Percentiles rank a stretch among this genome's conserved stretches.
These are phyloP conservation scores for Amblyopsis hoosieri DNA, from an alignment of 2,797 vertebrate species.

Conservation along the genomic window DNA sequence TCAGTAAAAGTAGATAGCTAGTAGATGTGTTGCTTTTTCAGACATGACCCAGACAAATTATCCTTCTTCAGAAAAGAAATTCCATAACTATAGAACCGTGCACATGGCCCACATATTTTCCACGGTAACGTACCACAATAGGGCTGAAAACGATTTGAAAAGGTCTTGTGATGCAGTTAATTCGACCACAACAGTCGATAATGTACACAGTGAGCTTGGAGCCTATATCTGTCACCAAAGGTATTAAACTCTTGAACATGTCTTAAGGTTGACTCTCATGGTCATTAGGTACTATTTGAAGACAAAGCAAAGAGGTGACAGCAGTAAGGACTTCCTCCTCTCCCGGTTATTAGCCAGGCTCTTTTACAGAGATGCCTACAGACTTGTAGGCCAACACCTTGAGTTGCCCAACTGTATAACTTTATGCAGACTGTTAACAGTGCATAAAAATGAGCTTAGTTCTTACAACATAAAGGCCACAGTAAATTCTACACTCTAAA, in stretches of 20 bases:
- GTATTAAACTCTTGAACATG: not conserved
- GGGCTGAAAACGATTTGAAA: not conserved
- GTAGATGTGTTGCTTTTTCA: conserved; percentile 50
- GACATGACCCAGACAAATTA: conserved; percentile 46
- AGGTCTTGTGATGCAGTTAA: not conserved
- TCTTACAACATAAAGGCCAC: conserved; percentile 22
- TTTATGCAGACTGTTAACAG: conserved; percentile 31
- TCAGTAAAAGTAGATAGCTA: not conserved
- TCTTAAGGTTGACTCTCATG: not conserved
- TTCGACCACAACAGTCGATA: not conserved
- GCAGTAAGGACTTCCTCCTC: conserved; percentile 25
- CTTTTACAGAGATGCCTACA: conserved; percentile 27
- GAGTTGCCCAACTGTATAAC: conserved; percentile 12
- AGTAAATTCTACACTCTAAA: conserved; percentile 32
- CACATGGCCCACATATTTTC: conserved; percentile 30
- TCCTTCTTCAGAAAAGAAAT: conserved; percentile 24
- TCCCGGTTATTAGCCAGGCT: conserved; percentile 27
- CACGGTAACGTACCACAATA: conserved; percentile 16
- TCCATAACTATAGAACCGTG: conserved; percentile 15
- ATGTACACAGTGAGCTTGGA: not conserved
- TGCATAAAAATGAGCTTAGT: conserved; percentile 20
- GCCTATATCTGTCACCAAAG: conserved; percentile 3
- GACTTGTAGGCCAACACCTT: conserved; percentile 20
- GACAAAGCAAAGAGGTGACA: conserved; percentile 5
- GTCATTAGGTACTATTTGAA: conserved; percentile 3